Conservation (phyloP, 2,888 invertebrate species). For the Opisthograptis luteolata region DNA sequence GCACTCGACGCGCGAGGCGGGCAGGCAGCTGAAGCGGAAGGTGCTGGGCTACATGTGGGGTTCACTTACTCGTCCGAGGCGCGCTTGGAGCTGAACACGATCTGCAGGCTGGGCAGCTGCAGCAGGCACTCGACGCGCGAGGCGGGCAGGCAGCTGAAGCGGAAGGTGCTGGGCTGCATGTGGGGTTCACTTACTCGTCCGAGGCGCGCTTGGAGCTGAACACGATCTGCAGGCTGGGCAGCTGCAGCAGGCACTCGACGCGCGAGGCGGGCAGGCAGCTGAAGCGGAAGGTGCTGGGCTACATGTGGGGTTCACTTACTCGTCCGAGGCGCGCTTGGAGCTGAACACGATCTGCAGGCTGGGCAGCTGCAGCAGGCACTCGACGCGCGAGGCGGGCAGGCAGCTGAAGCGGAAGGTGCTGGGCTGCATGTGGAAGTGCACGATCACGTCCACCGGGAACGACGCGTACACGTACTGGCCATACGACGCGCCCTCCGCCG, state of each 20-base stretch:
- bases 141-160: conserved; percentile 97
- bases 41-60: conserved; percentile 98
- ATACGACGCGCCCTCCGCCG: conserved; percentile 83
- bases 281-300: no score
- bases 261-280: conserved; percentile 97
- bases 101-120: conserved; percentile 97
- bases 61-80: conserved; percentile 98
- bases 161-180: conserved; percentile 98
- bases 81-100: conserved; percentile 97
- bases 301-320: not conserved
- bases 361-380: conserved; percentile 97
- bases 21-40: conserved; percentile 97
- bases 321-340: conserved; percentile 92
- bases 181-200: conserved; percentile 98
- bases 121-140: conserved; percentile 98
- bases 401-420: conserved; percentile 98
- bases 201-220: conserved; percentile 96
- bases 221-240: conserved; percentile 98
- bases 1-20: conserved; percentile 97
- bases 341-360: conserved; percentile 99
- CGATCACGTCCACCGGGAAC: conserved; percentile 99
- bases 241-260: conserved; percentile 97
- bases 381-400: conserved; percentile 96
- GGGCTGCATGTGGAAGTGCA: conserved; percentile 99
- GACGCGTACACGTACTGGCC: conserved; percentile 95